phyloP scores from a whole-genome alignment of 1,140 invertebrate species.

The Scylla paramamosain region DNA sequence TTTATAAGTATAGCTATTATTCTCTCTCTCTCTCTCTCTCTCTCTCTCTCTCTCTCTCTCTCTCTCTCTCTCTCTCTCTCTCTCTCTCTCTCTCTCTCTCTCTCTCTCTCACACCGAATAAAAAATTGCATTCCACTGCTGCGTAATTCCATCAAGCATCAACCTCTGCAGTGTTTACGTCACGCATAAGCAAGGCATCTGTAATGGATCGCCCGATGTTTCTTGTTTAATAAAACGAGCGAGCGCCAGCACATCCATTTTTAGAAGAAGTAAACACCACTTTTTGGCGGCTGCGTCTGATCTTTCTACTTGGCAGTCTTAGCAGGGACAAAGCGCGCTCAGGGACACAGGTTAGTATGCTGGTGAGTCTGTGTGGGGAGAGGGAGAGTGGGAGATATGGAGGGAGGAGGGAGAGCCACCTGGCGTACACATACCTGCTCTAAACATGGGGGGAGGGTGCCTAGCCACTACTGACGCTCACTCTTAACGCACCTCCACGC shows the following conservation, averaged over 20 bases:
- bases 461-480: too few relatives aligned
- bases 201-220: too few relatives aligned
- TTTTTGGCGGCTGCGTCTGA: not conserved
- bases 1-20: too few relatives aligned
- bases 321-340: not conserved
- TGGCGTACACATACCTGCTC: not conserved
- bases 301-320: not conserved
- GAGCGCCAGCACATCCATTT: not conserved
- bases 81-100: constrained; percentile 3
- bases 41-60: too few relatives aligned
- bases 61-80: constrained; percentile 3
- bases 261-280: constrained; percentile 11
- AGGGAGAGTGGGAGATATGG: not conserved
- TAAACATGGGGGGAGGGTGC: not conserved
- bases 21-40: too few relatives aligned
- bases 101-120: not conserved
- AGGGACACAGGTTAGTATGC: not conserved
- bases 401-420: not conserved
- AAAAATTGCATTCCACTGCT: not conserved
- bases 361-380: not conserved
- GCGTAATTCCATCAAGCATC: too few relatives aligned
- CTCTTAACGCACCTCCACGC: not conserved
- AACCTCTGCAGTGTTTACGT: too few relatives aligned
- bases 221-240: too few relatives aligned
- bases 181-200: too few relatives aligned